Evolutionary conservation across 2,113 vertebrate genomes (phyloP).

Genomic region (Pyrgilauda ruficollis): DNA sequence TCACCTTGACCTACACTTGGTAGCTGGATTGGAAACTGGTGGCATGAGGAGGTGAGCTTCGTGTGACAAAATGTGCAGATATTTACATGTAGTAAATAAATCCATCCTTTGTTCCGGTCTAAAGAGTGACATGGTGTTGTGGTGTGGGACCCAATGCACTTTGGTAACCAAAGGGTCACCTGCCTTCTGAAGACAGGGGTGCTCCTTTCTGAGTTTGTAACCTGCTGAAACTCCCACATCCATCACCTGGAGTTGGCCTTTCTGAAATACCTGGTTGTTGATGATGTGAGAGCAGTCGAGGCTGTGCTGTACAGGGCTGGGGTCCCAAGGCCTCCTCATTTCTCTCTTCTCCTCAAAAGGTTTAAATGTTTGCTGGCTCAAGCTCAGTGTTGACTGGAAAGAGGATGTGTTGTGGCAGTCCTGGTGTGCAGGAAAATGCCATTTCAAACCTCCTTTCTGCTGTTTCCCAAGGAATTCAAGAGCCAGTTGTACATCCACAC

Average conservation of each 20-base stretch:
- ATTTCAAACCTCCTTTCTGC: background rate
- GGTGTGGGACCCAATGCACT: background rate
- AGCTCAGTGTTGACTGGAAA: background rate
- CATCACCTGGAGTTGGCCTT: background rate
- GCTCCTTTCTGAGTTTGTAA: background rate
- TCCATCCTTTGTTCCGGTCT: background rate
- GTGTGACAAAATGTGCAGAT: background rate
- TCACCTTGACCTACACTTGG: background rate
- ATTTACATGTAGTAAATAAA: background rate
- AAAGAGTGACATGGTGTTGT: background rate
- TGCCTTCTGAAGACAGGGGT: background rate
- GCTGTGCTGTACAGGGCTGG: accelerated
- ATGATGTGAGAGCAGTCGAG: background rate
- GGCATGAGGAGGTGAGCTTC: background rate
- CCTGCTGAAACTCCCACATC: background rate
- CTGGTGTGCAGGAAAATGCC: background rate
- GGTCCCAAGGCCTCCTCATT: accelerated
- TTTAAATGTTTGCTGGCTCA: background rate
- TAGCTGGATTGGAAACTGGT: background rate
- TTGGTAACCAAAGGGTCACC: background rate
- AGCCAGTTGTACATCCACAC: background rate
- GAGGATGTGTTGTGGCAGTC: background rate
- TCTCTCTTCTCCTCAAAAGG: background rate
- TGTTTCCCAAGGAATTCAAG: background rate
- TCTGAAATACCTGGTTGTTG: background rate